Conservation (phyloP, 2,888 invertebrate species). For the Nomada ruficornis region DNA sequence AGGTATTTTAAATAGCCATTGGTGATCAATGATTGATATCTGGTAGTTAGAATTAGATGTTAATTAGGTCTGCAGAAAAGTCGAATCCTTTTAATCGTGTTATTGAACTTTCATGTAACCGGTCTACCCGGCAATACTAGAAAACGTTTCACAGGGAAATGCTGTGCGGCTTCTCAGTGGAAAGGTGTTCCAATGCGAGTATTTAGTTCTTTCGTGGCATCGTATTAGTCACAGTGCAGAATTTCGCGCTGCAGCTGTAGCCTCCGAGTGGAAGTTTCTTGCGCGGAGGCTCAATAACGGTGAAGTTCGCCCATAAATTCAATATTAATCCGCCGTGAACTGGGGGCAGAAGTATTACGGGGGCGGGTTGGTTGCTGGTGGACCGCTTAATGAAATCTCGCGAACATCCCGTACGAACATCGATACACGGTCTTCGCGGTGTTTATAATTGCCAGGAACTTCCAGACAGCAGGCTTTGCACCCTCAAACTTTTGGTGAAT, state of each 20-base stretch:
- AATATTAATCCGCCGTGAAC: constrained; percentile 67
- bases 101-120: too few relatives aligned
- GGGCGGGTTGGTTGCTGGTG: constrained; percentile 17
- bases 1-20: too few relatives aligned
- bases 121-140: too few relatives aligned
- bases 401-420: constrained; percentile 21
- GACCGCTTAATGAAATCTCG: constrained; percentile 64
- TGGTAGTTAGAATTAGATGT: too few relatives aligned
- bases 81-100: too few relatives aligned
- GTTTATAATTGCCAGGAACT: constrained; percentile 24
- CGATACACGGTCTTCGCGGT: constrained; percentile 12
- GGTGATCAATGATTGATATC: too few relatives aligned
- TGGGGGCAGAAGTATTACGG: constrained; percentile 58
- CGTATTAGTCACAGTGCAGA: constrained; percentile 22
- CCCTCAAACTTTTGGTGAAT: constrained; percentile 21
- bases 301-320: constrained; percentile 69
- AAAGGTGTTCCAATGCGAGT: background rate
- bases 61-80: too few relatives aligned
- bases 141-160: too few relatives aligned
- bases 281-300: constrained; percentile 58
- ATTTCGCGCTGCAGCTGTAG: constrained; percentile 56
- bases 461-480: background rate
- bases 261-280: constrained; percentile 56
- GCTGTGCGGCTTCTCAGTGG: too few relatives aligned
- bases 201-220: background rate